Conservation (phyloP, 2,797 vertebrate genomes). For the Furcifer pardalis region DNA sequence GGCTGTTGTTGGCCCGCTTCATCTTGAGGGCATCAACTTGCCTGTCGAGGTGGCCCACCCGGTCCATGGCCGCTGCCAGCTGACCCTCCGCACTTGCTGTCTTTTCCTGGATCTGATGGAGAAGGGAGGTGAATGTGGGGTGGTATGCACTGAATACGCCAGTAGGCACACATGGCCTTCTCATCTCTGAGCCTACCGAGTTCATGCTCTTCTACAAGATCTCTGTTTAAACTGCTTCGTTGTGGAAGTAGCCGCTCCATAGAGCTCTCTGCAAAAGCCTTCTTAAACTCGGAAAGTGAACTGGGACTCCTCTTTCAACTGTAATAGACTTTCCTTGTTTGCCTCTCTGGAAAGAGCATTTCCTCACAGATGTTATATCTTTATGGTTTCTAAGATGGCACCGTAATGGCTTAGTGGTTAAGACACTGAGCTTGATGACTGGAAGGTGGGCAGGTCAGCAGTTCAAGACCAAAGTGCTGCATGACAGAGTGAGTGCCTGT, state of each 20-base stretch:
- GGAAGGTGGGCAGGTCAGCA: too few species aligned
- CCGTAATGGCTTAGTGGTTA: too few species aligned
- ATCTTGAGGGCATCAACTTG: constrained; percentile 88
- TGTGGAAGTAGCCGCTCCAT: not conserved
- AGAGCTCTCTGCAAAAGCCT: not conserved
- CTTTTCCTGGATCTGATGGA: constrained; percentile 84
- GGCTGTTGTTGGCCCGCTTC: constrained; percentile 90
- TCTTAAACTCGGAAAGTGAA: not conserved
- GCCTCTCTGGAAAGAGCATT: too few species aligned
- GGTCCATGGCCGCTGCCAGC: constrained; percentile 81
- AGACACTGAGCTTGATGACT: too few species aligned
- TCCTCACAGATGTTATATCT: too few species aligned
- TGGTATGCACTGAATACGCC: not conserved
- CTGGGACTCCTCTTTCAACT: not conserved
- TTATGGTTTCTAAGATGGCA: too few species aligned
- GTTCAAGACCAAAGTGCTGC: too few species aligned
- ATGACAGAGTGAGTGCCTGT: too few species aligned
- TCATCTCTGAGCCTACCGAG: not conserved
- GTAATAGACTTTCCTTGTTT: not conserved
- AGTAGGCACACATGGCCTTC: not conserved
- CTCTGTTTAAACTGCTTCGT: not conserved
- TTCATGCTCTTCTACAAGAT: not conserved
- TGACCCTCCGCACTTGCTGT: constrained; percentile 80
- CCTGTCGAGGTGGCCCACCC: constrained; percentile 79
- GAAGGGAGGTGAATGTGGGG: rapidly evolving